Evolutionary conservation across 2,888 invertebrate genomes (phyloP).

Genomic region (Pocota personata): DNA sequence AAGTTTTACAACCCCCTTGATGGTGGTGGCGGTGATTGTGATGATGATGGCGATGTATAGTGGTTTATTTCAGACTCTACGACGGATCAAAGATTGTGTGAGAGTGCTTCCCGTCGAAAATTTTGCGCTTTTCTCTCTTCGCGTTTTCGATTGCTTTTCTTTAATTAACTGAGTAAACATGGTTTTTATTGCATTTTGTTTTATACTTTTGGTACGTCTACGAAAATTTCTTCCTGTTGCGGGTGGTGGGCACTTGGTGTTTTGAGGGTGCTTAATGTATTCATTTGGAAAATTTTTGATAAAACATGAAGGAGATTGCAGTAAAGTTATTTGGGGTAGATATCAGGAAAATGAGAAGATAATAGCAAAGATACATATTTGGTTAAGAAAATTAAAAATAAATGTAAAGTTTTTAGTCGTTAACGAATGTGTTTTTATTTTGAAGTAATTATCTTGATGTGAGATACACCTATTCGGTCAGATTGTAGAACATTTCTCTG

Average conservation of each 20-base stretch:
- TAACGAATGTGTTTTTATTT: too few species aligned
- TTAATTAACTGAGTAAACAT: conserved; percentile 66
- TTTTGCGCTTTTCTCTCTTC: conserved; percentile 28
- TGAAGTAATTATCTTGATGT: too few species aligned
- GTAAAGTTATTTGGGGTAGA: neutral
- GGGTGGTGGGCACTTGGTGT: too few species aligned
- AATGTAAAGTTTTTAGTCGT: neutral
- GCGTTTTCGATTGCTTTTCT: conserved; percentile 57
- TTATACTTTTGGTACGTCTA: neutral
- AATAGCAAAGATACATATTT: neutral
- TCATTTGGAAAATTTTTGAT: conserved; percentile 20
- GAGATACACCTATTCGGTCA: too few species aligned
- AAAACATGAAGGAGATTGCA: neutral
- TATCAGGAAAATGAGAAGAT: neutral
- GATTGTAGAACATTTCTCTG: too few species aligned
- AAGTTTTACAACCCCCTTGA: conserved; percentile 46
- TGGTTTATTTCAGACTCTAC: conserved; percentile 12
- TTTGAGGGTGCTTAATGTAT: conserved; percentile 13
- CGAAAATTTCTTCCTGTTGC: neutral
- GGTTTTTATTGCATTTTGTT: conserved; percentile 45
- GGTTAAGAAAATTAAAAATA: neutral
- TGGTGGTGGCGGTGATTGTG: neutral
- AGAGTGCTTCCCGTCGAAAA: neutral
- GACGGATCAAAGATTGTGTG: neutral
- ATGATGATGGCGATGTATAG: conserved; percentile 18